These are phyloP conservation scores for Plotosus lineatus DNA, from an alignment of 2,113 vertebrate species.

Conservation along the genomic window DNA sequence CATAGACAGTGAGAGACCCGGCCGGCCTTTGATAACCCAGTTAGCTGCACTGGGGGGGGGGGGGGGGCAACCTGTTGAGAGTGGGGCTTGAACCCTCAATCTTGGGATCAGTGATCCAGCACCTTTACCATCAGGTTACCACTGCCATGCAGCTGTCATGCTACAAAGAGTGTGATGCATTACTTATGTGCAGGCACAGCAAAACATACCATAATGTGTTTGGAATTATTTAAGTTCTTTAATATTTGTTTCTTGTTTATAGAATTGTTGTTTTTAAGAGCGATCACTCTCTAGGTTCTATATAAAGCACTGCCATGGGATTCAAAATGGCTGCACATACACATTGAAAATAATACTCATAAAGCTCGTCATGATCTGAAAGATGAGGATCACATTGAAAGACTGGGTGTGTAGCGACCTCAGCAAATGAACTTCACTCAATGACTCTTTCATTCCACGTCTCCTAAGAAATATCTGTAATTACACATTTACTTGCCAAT, in stretches of 20 bases:
- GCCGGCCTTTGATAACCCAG: too few relatives aligned
- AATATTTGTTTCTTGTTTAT: background rate
- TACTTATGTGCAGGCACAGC: background rate
- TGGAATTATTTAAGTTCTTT: background rate
- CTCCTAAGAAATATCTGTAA: background rate
- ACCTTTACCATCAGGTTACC: too few relatives aligned
- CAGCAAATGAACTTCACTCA: background rate
- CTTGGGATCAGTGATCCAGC: too few relatives aligned
- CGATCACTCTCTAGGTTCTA: background rate
- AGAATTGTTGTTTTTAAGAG: background rate
- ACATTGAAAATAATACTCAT: background rate
- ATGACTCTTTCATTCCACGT: background rate
- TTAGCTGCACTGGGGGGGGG: too few relatives aligned
- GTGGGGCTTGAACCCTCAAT: too few relatives aligned
- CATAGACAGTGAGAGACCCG: too few relatives aligned
- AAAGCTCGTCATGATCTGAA: slow-evolving; percentile 3
- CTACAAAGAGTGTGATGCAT: background rate
- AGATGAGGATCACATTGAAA: background rate
- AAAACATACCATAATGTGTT: background rate
- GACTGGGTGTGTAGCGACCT: background rate
- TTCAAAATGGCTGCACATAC: background rate
- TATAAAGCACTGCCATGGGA: background rate
- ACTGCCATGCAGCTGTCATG: background rate
- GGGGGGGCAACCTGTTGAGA: too few relatives aligned
- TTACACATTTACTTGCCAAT: background rate